A percentile compares a stretch with the other conserved stretches of the same genome.
phyloP scores from a whole-genome alignment of 2,797 vertebrate species.

The Micromesistius poutassou region DNA sequence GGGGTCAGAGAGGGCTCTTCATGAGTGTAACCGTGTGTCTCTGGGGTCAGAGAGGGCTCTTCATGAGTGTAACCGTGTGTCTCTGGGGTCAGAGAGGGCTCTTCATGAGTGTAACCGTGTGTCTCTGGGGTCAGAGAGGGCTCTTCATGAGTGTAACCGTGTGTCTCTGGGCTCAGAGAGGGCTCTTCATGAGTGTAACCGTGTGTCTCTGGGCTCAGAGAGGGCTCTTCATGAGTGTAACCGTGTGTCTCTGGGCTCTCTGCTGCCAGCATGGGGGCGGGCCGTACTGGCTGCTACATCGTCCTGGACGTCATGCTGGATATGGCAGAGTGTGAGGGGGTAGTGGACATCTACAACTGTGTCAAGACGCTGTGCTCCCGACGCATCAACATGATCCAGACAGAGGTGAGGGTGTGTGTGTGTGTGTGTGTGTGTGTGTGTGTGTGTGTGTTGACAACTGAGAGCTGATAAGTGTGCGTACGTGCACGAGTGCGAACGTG shows the following conservation, averaged over 20 bases:
- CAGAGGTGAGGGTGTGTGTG: conserved; percentile 77
- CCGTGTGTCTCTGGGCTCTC: conserved; percentile 15
- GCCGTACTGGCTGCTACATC: conserved; percentile 85
- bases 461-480: too few species aligned
- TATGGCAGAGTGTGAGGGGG: conserved; percentile 86
- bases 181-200: neutral
- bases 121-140: conserved; percentile 10
- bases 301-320: conserved; percentile 91
- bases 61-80: neutral
- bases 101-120: neutral
- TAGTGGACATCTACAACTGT: conserved; percentile 88
- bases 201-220: conserved; percentile 11
- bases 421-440: neutral
- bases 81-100: conserved; percentile 12
- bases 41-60: conserved; percentile 14
- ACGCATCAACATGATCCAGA: conserved; percentile 90
- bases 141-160: neutral
- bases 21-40: neutral
- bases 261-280: conserved; percentile 79
- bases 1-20: conserved; percentile 13
- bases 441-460: neutral
- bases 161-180: conserved; percentile 12
- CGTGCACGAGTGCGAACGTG: too few species aligned
- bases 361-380: conserved; percentile 84
- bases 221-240: neutral